Evolutionary conservation across 1,140 invertebrate genomes (phyloP), one percentile per base, ranked within the genome.

Genomic region (Lepidurus couesii): DNA sequence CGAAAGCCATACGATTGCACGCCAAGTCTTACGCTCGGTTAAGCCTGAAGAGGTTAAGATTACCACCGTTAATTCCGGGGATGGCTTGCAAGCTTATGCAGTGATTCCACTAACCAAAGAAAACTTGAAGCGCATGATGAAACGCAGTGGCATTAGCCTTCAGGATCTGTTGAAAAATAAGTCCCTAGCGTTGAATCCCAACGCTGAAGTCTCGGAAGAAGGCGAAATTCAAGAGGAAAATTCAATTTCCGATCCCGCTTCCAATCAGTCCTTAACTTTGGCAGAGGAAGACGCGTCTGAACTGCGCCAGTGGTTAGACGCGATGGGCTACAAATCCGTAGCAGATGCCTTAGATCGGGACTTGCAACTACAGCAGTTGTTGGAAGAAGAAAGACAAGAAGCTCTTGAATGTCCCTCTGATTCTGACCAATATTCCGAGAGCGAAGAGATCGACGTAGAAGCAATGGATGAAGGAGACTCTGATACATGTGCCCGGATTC

Each of bases 401-500:
- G 53, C 53, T 65, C 21, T 65, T 13, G 53, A 65, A 21, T 21
- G 10, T 44, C 9, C 10, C 26, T 65, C 77, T 13, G 8, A 75
- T n/a, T 78, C 43, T 24, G 45, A 74, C 45, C 21, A 10, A 26
- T 11, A 42, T 79, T 75, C 21, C 75, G 21, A 45, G 34, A 45
- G 21, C 8, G 42, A 42, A 65, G 26, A 45, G 26, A 16, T 74
- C 9, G 65, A 47, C 11, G 75, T 24, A 16, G 43, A 44, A 77
- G 65, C 44, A n/a, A 78, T 83, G 76, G 44, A 82, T 47, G 81
- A 82, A 81, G 80, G 77, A 81, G 79, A 78, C 8, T 75, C 7
- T 9, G 77, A 82, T 75, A 77, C 81, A 79, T 77, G 80, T 47
- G 79, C 80, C 74, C 74, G 79, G 1, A 74, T 53, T 44, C 65